phyloP scores from a whole-genome alignment of 2,888 invertebrate genomes.

The Danaus chrysippus region DNA sequence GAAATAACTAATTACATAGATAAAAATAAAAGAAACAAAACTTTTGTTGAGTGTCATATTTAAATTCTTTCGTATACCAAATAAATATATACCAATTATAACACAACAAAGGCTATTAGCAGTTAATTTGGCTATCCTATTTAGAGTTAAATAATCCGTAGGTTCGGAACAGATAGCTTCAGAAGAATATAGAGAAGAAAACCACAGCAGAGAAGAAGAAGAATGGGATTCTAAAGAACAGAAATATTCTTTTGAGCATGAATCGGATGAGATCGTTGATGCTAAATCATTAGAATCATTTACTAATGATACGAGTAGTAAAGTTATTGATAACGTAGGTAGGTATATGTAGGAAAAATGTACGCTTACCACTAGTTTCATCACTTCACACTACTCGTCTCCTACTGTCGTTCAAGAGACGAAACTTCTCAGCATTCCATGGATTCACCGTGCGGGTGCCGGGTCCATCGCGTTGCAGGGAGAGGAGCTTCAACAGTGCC shows the following conservation, averaged over 20 bases:
- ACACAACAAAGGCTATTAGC: not conserved
- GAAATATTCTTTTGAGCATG: not conserved
- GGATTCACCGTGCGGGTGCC: too few species aligned
- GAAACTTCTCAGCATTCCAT: too few species aligned
- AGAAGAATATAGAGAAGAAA: not conserved
- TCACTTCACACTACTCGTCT: too few species aligned
- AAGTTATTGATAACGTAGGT: not conserved
- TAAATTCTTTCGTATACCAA: too few species aligned
- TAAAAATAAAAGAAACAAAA: too few species aligned
- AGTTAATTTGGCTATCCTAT: not conserved
- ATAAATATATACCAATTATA: not conserved
- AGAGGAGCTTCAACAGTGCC: too few species aligned
- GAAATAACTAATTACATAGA: too few species aligned
- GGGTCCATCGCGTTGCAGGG: too few species aligned
- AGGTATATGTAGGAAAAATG: too few species aligned
- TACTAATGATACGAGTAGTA: not conserved
- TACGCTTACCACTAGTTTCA: too few species aligned
- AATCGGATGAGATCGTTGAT: not conserved
- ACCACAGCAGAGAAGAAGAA: not conserved
- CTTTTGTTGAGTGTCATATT: too few species aligned
- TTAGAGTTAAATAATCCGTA: slow-evolving; percentile 7
- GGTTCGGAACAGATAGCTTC: slow-evolving; percentile 2
- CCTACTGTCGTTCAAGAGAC: too few species aligned
- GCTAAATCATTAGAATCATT: not conserved
- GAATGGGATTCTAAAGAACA: slow-evolving; percentile 1